phyloP scores from a whole-genome alignment of 2,113 vertebrate species.

The Phyllopteryx taeniolatus region DNA sequence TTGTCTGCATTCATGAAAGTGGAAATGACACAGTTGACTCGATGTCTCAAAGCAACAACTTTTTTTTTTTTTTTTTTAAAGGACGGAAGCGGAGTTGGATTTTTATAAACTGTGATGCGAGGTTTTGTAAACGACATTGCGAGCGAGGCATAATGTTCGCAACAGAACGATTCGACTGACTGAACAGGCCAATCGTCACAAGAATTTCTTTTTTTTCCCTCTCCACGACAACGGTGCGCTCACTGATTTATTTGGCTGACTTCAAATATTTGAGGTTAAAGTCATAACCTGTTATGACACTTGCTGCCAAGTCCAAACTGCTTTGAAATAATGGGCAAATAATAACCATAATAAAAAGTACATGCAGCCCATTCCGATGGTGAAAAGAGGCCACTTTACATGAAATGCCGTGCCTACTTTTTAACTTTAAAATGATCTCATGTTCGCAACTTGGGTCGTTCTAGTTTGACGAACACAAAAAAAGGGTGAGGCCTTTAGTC shows the following conservation, averaged over 20 bases:
- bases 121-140: constrained; percentile 46
- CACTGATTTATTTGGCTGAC: too few species aligned
- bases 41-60: constrained; percentile 44
- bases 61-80: neutral
- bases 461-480: constrained; percentile 13
- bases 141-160: constrained; percentile 5
- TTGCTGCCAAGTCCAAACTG: neutral
- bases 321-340: neutral
- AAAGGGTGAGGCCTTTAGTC: constrained; percentile 32
- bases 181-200: neutral
- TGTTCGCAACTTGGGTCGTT: neutral
- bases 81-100: neutral
- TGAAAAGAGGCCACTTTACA: neutral
- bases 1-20: constrained; percentile 35
- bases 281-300: neutral
- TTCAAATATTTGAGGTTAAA: too few species aligned
- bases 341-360: neutral
- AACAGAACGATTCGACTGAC: constrained; percentile 15
- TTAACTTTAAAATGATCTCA: neutral
- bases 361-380: neutral
- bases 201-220: neutral
- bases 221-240: neutral
- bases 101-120: constrained; percentile 42
- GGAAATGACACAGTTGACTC: constrained; percentile 48
- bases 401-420: neutral